Percentiles rank a stretch among this genome's conserved stretches.
These are phyloP conservation scores for Tyrannus savana DNA, from an alignment of 2,113 vertebrate species.

Conservation along the genomic window DNA sequence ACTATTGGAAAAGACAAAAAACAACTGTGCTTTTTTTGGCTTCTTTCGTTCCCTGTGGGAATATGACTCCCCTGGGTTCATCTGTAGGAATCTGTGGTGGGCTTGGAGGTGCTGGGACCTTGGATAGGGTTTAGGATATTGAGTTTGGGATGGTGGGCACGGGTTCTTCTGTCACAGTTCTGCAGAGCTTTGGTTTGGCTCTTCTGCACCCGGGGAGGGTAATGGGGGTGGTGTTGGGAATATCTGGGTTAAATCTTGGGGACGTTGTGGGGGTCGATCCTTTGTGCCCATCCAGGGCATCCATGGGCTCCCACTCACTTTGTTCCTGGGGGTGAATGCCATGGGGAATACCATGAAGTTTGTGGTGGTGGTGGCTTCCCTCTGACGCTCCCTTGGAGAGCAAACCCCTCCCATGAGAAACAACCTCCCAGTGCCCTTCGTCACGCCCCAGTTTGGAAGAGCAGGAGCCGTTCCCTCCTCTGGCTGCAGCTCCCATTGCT, in stretches of 20 bases:
- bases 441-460: fast-evolving
- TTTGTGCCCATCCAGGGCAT: fast-evolving
- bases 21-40: fast-evolving
- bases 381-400: fast-evolving
- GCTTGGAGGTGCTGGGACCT: not conserved
- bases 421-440: not conserved
- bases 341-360: fast-evolving
- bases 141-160: not conserved
- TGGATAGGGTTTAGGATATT: fast-evolving
- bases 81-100: not conserved
- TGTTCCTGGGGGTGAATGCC: too few species aligned
- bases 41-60: not conserved
- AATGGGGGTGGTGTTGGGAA: fast-evolving
- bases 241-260: fast-evolving
- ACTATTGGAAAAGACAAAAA: slow-evolving; percentile 43
- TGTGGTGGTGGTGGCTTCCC: fast-evolving
- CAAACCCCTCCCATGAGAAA: not conserved
- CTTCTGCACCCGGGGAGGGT: fast-evolving
- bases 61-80: fast-evolving
- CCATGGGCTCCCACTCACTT: fast-evolving
- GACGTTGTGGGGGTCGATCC: fast-evolving
- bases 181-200: not conserved
- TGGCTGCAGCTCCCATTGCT: not conserved
- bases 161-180: too few species aligned
- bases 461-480: fast-evolving